Evolutionary conservation across 2,888 invertebrate genomes (phyloP).

Genomic region (Dyspetes luteomarginatus): DNA sequence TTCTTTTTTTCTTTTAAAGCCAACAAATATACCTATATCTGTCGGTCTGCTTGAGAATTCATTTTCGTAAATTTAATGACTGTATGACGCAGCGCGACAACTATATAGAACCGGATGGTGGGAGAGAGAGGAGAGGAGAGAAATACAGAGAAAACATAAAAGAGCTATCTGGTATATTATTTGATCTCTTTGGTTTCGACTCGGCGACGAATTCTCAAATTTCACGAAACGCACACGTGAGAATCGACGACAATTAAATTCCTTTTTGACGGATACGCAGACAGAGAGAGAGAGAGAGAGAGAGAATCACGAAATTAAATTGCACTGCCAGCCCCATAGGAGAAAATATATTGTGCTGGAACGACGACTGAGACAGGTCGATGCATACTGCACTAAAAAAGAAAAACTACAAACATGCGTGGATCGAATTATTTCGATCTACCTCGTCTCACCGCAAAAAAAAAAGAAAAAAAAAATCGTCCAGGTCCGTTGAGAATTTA

Average conservation of each 20-base stretch:
- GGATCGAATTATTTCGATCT: conserved; percentile 34
- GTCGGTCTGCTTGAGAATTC: no score
- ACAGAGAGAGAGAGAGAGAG: neutral
- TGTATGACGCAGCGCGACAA: neutral
- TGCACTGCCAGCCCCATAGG: neutral
- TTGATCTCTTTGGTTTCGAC: conserved; percentile 1
- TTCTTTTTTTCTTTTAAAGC: no score
- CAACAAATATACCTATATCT: no score
- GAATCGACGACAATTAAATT: conserved; percentile 43
- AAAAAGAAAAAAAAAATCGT: neutral
- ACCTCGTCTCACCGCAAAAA: neutral
- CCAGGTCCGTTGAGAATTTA: neutral
- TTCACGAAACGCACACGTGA: no score
- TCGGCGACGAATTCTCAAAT: neutral
- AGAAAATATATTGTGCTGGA: neutral
- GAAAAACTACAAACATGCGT: conserved; percentile 5
- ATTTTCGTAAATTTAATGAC: neutral
- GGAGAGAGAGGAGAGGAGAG: no score
- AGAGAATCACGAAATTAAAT: conserved; percentile 26
- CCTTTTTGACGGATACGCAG: neutral
- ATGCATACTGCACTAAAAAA: neutral
- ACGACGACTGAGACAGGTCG: neutral
- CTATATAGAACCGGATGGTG: no score
- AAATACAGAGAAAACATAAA: neutral
- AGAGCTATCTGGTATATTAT: neutral